Evolutionary conservation across 2,113 vertebrate species (phyloP), one percentile per base, ranked within the genome.

Genomic region (Mungos mungo): DNA sequence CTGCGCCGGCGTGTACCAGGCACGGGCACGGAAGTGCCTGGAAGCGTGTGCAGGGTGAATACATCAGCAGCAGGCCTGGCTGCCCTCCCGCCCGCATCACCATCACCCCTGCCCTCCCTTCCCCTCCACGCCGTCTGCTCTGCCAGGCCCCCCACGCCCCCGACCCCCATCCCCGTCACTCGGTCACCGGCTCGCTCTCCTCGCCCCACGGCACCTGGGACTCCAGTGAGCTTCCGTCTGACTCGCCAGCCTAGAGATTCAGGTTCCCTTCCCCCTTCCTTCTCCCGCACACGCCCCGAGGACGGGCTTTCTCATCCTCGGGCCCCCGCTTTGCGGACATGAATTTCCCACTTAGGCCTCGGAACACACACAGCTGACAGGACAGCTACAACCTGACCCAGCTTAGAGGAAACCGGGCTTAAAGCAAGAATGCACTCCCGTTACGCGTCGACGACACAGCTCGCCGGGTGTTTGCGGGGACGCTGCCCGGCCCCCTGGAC

Each of bases 1-100:
- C 41, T n/a, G 1, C 14, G 11, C 52, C 13, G 1, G 60, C 13
- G 54, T 7, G 5, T 47, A 54, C 12, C 23, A 54, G 82, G 54
- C 0, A 6, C 2, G 3, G 76, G 38, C 45, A 14, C 54, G 3
- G 0, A n/a, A 15, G n/a, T 31, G 79, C 91, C 85, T 13, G 21
- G 96, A 94, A 50, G 82, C 0, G 16, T 35, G 3, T 85, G 93
- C 13, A 0, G 41, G n/a, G 1, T 0, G 81, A 45, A 41, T 1
- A 35, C 9, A 5, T 2, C 15, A 31, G 54, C 7, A 4, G 16
- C 2, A 27, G 50, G 25, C 5, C 0, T 5, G 45, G 25, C 0
- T 0, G 1, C 1, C 45, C 41, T 7, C 2, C 3, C 0, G 21
- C 15, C 41, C 21, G 14, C n/a, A 16, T 12, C 1, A 14, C 27